A percentile compares a stretch with the other conserved stretches of the same genome.
Conservation (phyloP, 2,888 invertebrate species). For the Archips crataeganus region DNA sequence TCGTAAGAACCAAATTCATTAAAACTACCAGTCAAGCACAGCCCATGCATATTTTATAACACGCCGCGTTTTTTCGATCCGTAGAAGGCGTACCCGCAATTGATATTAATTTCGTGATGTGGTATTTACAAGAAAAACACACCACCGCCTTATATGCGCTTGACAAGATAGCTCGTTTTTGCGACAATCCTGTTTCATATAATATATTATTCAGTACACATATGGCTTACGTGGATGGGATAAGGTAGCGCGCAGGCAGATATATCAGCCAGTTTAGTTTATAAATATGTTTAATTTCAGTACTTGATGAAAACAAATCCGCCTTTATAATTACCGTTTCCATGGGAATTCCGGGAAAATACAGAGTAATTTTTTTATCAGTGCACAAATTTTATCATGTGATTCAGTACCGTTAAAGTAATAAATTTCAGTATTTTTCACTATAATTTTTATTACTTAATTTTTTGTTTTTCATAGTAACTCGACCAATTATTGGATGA, state of each 20-base stretch:
- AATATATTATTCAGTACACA: constrained; percentile 48
- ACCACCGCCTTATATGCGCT: constrained; percentile 47
- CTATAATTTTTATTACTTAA: no score
- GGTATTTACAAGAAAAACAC: constrained; percentile 63
- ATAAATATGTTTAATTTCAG: not conserved
- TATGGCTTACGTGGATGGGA: constrained; percentile 44
- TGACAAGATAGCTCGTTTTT: constrained; percentile 55
- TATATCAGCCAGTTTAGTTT: not conserved
- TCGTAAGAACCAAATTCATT: constrained; percentile 38
- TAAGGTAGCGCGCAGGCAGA: constrained; percentile 20
- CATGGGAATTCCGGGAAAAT: no score
- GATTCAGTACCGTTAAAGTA: no score
- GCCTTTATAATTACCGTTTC: no score
- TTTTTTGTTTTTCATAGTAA: no score
- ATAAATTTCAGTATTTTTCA: no score
- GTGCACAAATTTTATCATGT: no score
- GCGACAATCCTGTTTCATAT: constrained; percentile 53
- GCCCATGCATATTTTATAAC: constrained; percentile 51
- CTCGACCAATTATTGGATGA: no score
- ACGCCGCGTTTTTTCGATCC: constrained; percentile 50
- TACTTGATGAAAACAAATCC: no score
- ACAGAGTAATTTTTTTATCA: no score
- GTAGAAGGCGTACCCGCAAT: constrained; percentile 64
- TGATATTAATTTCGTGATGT: constrained; percentile 78
- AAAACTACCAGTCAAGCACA: constrained; percentile 37